These are phyloP conservation scores for Caenorhabditis latens DNA, from an alignment of 1,140 invertebrate genomes.

Conservation along the genomic window DNA sequence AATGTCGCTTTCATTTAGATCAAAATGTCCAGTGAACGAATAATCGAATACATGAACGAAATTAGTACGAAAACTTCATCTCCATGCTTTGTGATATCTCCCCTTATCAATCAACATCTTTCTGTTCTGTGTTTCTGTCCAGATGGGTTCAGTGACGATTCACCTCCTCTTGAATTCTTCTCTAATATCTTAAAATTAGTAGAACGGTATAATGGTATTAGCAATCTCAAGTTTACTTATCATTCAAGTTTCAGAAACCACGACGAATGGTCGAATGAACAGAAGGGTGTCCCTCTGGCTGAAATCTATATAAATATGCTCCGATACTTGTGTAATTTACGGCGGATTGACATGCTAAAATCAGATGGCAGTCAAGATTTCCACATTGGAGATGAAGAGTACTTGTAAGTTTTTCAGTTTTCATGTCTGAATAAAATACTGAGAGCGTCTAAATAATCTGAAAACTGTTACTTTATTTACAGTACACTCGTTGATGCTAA, in stretches of 20 bases:
- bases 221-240: no score
- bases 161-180: neutral
- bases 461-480: neutral
- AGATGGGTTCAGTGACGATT: slow-evolving; percentile 30
- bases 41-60: neutral
- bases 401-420: neutral
- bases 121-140: slow-evolving; percentile 1
- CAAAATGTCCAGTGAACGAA: neutral
- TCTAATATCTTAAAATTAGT: neutral
- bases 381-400: neutral
- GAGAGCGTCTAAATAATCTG: neutral
- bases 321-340: slow-evolving; percentile 1
- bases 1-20: neutral
- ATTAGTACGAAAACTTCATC: neutral
- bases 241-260: neutral
- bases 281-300: neutral
- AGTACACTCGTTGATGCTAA: neutral
- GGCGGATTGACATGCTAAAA: neutral
- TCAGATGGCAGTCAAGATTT: neutral
- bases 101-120: neutral
- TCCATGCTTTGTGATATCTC: neutral
- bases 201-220: neutral
- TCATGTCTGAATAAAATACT: neutral
- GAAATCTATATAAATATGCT: slow-evolving; percentile 51
- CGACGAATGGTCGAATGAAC: slow-evolving; percentile 29